These are phyloP conservation scores for Mirounga angustirostris DNA, from an alignment of 2,113 vertebrate genomes.

Conservation along the genomic window DNA sequence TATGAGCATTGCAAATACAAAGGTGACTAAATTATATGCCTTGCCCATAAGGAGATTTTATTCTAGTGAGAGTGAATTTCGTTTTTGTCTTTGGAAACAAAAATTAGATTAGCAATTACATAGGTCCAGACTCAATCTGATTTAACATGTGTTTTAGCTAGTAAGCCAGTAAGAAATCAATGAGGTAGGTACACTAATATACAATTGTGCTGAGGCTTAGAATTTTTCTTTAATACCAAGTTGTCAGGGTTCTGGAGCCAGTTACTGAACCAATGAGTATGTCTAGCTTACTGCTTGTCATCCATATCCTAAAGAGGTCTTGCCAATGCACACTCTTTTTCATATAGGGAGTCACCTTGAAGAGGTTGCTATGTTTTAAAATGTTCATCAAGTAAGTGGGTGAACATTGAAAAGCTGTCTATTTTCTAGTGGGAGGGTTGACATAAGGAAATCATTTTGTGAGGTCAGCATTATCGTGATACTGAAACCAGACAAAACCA, in stretches of 20 bases:
- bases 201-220: neutral
- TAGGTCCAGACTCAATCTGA: neutral
- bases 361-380: conserved; percentile 40
- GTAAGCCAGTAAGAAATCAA: neutral
- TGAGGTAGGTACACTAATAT: neutral
- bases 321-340: neutral
- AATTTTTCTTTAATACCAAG: neutral
- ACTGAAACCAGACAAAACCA: neutral
- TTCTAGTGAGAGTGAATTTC: neutral
- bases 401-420: neutral
- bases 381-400: neutral
- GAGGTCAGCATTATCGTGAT: neutral
- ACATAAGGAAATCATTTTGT: neutral
- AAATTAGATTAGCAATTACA: conserved; percentile 3
- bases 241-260: neutral
- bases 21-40: neutral
- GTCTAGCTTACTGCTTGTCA: neutral
- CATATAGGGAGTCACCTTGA: neutral
- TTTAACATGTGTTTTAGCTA: neutral
- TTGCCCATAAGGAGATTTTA: neutral
- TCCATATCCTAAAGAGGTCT: neutral
- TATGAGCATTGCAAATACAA: neutral
- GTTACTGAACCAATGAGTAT: neutral
- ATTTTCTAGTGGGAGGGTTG: neutral
- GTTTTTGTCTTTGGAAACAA: conserved; percentile 26